phyloP scores from a whole-genome alignment of 2,113 vertebrate species.

The Poicephalus gulielmi region DNA sequence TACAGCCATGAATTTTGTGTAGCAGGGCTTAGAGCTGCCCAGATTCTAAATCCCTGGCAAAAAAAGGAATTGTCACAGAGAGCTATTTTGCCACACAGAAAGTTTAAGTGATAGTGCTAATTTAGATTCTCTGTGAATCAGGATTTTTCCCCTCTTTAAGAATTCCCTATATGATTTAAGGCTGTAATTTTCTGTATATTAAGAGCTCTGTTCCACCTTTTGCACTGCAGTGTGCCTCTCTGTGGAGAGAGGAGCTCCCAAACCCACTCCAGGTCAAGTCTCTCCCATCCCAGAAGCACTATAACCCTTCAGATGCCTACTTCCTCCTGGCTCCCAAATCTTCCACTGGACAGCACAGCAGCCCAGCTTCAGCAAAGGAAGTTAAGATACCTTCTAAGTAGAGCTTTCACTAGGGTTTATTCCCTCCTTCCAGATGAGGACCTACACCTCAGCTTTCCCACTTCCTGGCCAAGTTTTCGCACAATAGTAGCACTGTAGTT shows the following conservation, averaged over 20 bases:
- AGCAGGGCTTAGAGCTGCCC: constrained; percentile 15
- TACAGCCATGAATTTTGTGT: constrained; percentile 43
- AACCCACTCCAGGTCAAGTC: neutral
- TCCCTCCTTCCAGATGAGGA: neutral
- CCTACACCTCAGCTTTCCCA: neutral
- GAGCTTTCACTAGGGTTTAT: neutral
- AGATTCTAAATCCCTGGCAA: neutral
- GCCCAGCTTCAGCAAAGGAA: neutral
- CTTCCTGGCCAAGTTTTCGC: neutral
- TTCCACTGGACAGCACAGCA: neutral
- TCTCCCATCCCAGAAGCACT: neutral
- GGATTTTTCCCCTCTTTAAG: neutral
- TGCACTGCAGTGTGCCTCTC: neutral
- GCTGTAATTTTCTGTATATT: neutral
- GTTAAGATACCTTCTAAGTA: neutral
- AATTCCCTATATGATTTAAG: neutral
- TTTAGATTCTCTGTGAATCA: neutral
- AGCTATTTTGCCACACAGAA: neutral
- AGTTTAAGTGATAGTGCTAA: neutral
- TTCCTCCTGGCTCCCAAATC: neutral
- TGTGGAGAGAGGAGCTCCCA: neutral
- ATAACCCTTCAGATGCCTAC: neutral
- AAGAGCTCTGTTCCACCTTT: neutral
- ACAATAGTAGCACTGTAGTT: neutral
- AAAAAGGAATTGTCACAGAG: neutral